These are phyloP conservation scores for Probaryconus sp. DNA, from an alignment of 1,140 invertebrate species.

Conservation along the genomic window DNA sequence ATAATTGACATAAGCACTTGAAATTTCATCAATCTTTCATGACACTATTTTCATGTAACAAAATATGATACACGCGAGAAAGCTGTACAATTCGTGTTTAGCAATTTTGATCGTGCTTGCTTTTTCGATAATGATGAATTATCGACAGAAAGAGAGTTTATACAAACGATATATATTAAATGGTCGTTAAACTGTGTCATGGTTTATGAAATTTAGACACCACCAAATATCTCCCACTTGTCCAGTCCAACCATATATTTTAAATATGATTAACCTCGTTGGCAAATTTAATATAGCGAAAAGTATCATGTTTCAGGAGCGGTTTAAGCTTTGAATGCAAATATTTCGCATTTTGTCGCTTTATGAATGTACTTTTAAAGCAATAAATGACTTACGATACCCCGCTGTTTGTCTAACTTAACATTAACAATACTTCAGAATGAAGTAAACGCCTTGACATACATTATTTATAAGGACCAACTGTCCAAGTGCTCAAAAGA, in stretches of 20 bases:
- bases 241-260: too few species aligned
- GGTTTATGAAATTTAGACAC: neutral
- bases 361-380: constrained; percentile 9
- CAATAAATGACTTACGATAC: constrained; percentile 27
- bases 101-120: too few species aligned
- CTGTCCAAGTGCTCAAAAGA: constrained; percentile 52
- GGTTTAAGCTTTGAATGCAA: constrained; percentile 13
- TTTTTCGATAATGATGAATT: too few species aligned
- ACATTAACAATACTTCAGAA: constrained; percentile 28
- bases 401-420: constrained; percentile 41
- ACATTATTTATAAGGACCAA: constrained; percentile 60
- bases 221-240: too few species aligned
- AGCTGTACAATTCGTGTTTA: too few species aligned
- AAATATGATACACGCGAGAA: too few species aligned
- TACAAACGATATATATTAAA: constrained; percentile 4
- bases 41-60: too few species aligned
- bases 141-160: too few species aligned
- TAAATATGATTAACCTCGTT: too few species aligned
- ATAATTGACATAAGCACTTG: too few species aligned
- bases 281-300: too few species aligned
- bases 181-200: constrained; percentile 3
- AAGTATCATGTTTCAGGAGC: neutral
- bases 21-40: too few species aligned
- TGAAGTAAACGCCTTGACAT: constrained; percentile 46
- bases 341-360: constrained; percentile 5